Evolutionary conservation across 1,140 invertebrate genomes (phyloP).

Genomic region (Zelostemma sp.): DNA sequence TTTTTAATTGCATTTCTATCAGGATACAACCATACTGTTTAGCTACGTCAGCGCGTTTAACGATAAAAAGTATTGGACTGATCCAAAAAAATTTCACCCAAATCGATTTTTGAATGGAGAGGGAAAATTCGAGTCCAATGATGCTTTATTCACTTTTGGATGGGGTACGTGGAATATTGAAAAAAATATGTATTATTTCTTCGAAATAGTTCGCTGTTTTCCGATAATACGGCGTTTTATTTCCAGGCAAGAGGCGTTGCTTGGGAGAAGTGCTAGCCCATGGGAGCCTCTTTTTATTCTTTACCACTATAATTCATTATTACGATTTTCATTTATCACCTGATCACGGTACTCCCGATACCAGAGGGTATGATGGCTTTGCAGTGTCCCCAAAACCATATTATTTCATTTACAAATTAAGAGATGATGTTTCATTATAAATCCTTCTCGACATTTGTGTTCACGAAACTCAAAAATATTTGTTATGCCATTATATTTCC

Average conservation of each 20-base stretch:
- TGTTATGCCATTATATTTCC: too few species aligned
- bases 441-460: slow-evolving; percentile 5
- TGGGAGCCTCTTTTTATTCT: slow-evolving; percentile 71
- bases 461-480: slow-evolving; percentile 14
- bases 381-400: slow-evolving; percentile 70
- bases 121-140: slow-evolving; percentile 73
- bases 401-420: slow-evolving; percentile 36
- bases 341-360: slow-evolving; percentile 54
- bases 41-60: slow-evolving; percentile 79
- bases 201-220: too few species aligned
- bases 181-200: too few species aligned
- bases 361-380: slow-evolving; percentile 69
- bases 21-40: slow-evolving; percentile 78
- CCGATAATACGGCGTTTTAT: too few species aligned
- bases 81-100: slow-evolving; percentile 78
- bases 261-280: slow-evolving; percentile 75
- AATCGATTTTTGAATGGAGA: slow-evolving; percentile 78
- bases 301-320: slow-evolving; percentile 70
- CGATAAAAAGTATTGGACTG: slow-evolving; percentile 76
- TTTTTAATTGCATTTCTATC: slow-evolving; percentile 37
- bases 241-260: slow-evolving; percentile 75
- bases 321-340: slow-evolving; percentile 65
- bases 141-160: slow-evolving; percentile 78
- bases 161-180: slow-evolving; percentile 68
- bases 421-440: slow-evolving; percentile 9